Conservation (phyloP, 2,113 vertebrate species). For the Protobothrops mucrosquamatus region DNA sequence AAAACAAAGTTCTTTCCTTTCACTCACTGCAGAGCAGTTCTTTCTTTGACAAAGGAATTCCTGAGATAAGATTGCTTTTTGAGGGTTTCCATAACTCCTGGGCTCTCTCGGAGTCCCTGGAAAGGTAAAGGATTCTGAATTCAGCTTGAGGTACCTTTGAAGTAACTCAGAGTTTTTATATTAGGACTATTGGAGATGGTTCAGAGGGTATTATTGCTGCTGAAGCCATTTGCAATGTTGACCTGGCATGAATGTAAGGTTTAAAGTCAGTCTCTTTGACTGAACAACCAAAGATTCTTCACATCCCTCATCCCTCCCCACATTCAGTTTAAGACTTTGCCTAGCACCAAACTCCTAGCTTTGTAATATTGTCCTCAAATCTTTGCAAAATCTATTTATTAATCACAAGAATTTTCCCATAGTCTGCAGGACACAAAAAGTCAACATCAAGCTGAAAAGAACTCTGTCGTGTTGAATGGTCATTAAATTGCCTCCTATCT, state of each 20-base stretch:
- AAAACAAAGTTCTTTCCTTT: not conserved
- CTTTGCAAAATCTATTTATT: conserved; percentile 4
- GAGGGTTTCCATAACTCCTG: not conserved
- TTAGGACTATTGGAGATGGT: not conserved
- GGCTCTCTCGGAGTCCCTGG: not conserved
- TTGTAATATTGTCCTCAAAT: not conserved
- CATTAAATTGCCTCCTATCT: conserved; percentile 13
- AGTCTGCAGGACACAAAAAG: not conserved
- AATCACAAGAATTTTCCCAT: not conserved
- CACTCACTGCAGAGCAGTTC: not conserved
- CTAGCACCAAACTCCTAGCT: not conserved
- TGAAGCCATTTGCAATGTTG: not conserved
- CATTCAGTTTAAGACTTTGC: not conserved
- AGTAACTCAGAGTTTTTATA: not conserved
- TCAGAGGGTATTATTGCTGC: not conserved
- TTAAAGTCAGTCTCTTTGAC: not conserved
- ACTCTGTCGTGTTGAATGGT: not conserved
- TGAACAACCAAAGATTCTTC: not conserved
- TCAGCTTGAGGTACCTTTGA: not conserved
- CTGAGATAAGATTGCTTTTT: not conserved
- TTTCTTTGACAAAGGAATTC: not conserved
- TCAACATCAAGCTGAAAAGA: not conserved
- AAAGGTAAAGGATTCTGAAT: not conserved
- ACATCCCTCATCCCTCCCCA: not conserved
- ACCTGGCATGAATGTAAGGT: not conserved